Percentiles rank a stretch among this genome's conserved stretches.
These are phyloP conservation scores for Bombus superbus DNA, from an alignment of 1,140 invertebrate genomes.

Conservation along the genomic window DNA sequence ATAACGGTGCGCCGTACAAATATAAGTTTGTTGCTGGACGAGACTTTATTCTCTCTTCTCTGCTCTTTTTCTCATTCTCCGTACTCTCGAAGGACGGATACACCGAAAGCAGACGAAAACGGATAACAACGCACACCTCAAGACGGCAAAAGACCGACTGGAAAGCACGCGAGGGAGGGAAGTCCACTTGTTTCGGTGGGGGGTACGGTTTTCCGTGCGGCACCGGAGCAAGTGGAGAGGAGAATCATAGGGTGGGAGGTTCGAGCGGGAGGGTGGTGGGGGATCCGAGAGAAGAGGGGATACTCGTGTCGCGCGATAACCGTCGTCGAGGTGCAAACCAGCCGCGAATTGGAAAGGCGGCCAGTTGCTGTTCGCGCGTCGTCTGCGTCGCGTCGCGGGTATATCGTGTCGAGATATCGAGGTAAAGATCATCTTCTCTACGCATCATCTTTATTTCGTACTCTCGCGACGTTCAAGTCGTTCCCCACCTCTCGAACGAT, in stretches of 20 bases:
- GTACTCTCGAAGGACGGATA: background rate
- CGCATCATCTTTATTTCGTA: background rate
- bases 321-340: slow-evolving; percentile 79
- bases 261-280: background rate
- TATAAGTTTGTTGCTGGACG: slow-evolving; percentile 23
- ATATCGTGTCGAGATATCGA: slow-evolving; percentile 15
- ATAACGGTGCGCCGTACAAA: slow-evolving; percentile 5
- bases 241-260: background rate
- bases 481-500: background rate
- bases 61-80: background rate
- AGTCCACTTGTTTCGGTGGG: slow-evolving; percentile 46
- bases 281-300: slow-evolving; percentile 37
- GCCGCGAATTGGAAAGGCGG: slow-evolving; percentile 80
- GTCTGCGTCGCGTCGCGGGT: slow-evolving; percentile 64
- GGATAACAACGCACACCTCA: slow-evolving; percentile 29
- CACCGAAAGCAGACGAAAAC: slow-evolving; percentile 20
- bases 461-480: background rate
- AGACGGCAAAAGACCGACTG: slow-evolving; percentile 54
- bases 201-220: slow-evolving; percentile 51
- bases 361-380: slow-evolving; percentile 80
- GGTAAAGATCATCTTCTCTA: slow-evolving; percentile 39
- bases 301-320: slow-evolving; percentile 74
- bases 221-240: slow-evolving; percentile 23
- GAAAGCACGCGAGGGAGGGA: slow-evolving; percentile 60
- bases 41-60: background rate